Conservation (phyloP, 2,113 vertebrate species). For the Lasiurus borealis region DNA sequence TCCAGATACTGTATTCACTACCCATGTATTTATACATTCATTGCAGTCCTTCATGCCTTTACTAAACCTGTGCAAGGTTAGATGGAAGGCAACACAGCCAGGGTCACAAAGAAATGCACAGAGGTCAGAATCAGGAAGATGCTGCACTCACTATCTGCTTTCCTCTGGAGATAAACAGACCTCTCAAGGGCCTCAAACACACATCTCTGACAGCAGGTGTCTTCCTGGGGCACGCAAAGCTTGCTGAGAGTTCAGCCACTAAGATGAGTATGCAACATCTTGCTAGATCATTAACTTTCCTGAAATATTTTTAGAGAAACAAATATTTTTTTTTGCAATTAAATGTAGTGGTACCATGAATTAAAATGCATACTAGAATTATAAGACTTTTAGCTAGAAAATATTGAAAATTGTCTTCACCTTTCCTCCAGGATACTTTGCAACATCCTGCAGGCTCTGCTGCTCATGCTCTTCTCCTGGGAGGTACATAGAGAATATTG, state of each 20-base stretch:
- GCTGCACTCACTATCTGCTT: no score
- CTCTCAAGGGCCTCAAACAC: no score
- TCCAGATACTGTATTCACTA: neutral
- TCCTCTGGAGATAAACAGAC: no score
- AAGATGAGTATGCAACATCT: neutral
- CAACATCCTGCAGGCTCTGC: neutral
- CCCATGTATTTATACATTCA: neutral
- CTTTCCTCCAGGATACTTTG: neutral
- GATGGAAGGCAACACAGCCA: neutral
- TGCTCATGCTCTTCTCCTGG: neutral
- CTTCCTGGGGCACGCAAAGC: no score
- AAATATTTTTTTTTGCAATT: neutral
- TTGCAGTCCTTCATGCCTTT: neutral
- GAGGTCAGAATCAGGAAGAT: no score
- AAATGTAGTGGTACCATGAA: neutral
- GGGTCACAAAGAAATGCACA: neutral
- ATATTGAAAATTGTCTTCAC: neutral
- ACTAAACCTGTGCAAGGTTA: neutral
- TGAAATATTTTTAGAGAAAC: neutral
- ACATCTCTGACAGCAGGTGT: neutral
- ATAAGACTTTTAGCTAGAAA: neutral
- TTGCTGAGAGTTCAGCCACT: neutral
- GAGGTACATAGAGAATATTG: rapidly evolving
- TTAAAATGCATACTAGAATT: neutral
- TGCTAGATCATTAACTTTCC: neutral